Evolutionary conservation across 1,140 invertebrate species (phyloP).

Genomic region (Calosoma granatense): DNA sequence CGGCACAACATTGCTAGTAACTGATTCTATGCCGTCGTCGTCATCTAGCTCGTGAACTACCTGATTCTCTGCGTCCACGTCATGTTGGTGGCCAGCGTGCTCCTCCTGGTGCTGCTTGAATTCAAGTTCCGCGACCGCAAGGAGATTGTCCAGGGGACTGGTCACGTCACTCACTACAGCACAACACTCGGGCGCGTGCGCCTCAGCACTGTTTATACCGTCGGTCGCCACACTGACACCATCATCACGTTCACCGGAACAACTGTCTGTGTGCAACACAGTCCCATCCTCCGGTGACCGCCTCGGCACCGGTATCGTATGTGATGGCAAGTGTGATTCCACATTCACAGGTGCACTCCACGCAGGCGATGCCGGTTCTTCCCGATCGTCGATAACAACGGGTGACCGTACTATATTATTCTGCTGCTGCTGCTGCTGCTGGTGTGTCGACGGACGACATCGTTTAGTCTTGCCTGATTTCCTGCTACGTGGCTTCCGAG

Average conservation of each 20-base stretch:
- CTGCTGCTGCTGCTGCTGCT: not conserved
- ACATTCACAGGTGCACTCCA: conserved; percentile 39
- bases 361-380: conserved; percentile 17
- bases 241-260: conserved; percentile 30
- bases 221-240: conserved; percentile 18
- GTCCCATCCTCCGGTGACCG: not conserved
- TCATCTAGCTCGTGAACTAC: not conserved
- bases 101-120: conserved; percentile 36
- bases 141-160: conserved; percentile 42
- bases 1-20: not conserved
- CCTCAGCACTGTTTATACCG: conserved; percentile 27
- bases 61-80: not conserved
- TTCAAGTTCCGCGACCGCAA: conserved; percentile 46
- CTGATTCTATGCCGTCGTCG: not conserved
- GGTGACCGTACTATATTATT: conserved; percentile 12
- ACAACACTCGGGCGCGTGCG: conserved; percentile 26
- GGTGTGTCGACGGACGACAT: conserved; percentile 19
- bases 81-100: conserved; percentile 7
- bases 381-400: not conserved
- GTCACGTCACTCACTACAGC: conserved; percentile 29
- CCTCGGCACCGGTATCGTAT: conserved; percentile 42
- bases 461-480: conserved; percentile 23
- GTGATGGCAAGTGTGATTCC: conserved; percentile 45
- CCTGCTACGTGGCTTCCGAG: conserved; percentile 22
- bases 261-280: conserved; percentile 33